phyloP scores from a whole-genome alignment of 2,888 invertebrate genomes.

The Trichogramma evanescens region DNA sequence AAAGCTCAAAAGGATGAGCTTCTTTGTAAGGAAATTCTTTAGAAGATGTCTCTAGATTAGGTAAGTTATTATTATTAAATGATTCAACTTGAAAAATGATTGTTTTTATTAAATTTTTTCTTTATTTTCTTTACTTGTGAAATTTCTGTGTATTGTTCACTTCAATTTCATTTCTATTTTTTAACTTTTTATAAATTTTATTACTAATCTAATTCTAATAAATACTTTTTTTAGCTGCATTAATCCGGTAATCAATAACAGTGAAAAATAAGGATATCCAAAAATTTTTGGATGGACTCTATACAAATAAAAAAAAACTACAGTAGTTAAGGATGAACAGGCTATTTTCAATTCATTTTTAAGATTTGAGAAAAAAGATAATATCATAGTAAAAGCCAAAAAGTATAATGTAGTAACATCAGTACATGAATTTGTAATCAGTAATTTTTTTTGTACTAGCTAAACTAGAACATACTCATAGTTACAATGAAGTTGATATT shows the following conservation, averaged over 20 bases:
- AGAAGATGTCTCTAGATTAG: conserved; percentile 94
- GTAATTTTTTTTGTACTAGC: too few species aligned
- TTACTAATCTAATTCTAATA: neutral
- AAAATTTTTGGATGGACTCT: conserved; percentile 97
- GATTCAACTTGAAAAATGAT: neutral
- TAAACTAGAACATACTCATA: too few species aligned
- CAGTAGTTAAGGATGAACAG: conserved; percentile 71
- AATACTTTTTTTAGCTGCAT: conserved; percentile 65
- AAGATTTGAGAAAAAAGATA: too few species aligned
- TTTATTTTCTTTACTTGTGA: too few species aligned
- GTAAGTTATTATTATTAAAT: conserved; percentile 41
- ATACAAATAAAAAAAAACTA: conserved; percentile 98
- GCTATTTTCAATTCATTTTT: too few species aligned
- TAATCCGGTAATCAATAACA: conserved; percentile 97
- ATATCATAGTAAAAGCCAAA: too few species aligned
- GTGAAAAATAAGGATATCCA: conserved; percentile 99
- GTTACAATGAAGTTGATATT: too few species aligned
- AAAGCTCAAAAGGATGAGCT: conserved; percentile 96
- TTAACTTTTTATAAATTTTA: neutral
- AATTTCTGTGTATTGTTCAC: too few species aligned
- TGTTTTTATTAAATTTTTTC: too few species aligned
- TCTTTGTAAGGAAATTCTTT: conserved; percentile 86
- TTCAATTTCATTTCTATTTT: too few species aligned
- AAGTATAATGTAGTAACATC: too few species aligned
- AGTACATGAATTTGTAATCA: too few species aligned